Conservation (phyloP, 2,888 invertebrate genomes). For the Pyrrhia umbra region DNA sequence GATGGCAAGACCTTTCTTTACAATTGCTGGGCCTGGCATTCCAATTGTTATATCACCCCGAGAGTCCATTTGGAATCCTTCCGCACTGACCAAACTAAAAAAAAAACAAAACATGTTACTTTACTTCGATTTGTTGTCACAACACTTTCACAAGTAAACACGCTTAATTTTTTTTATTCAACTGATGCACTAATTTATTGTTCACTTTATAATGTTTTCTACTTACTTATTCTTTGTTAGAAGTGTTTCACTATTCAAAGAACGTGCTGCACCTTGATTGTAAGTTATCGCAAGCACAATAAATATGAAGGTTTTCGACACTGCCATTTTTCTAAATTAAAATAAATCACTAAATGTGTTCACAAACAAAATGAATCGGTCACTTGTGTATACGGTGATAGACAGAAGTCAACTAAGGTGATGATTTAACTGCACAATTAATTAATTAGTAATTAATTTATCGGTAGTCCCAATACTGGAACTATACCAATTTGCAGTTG, state of each 20-base stretch:
- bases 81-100: constrained; percentile 43
- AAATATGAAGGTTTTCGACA: constrained; percentile 49
- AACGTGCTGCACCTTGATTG: constrained; percentile 64
- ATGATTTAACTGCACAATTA: constrained; percentile 49
- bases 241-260: constrained; percentile 41
- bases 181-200: not conserved
- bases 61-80: constrained; percentile 3
- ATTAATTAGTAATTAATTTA: constrained; percentile 58
- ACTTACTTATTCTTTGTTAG: constrained; percentile 52
- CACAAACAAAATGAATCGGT: constrained; percentile 41
- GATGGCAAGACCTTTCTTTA: constrained; percentile 40
- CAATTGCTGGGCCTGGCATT: constrained; percentile 45
- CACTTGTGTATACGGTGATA: constrained; percentile 59
- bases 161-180: not conserved
- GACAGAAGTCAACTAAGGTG: constrained; percentile 55
- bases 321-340: constrained; percentile 59
- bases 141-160: not conserved
- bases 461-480: constrained; percentile 68
- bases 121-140: constrained; percentile 7
- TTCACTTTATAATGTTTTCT: constrained; percentile 4
- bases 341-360: constrained; percentile 40
- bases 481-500: constrained; percentile 69
- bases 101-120: constrained; percentile 4
- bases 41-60: constrained; percentile 15
- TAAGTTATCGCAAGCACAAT: constrained; percentile 64